Evolutionary conservation across 2,113 vertebrate species (phyloP).

Genomic region (Trogon surrucura): DNA sequence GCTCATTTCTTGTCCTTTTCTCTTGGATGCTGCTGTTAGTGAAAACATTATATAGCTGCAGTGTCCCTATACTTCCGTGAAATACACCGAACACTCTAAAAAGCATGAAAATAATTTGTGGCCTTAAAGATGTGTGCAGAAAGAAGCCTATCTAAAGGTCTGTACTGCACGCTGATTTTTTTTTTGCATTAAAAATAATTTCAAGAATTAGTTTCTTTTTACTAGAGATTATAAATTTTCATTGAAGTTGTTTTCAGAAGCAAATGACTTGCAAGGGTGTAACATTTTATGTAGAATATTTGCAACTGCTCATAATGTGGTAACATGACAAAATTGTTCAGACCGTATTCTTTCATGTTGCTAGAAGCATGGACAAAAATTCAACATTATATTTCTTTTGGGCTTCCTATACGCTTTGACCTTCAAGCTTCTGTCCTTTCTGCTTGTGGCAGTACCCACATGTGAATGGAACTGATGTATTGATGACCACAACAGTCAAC

Average conservation of each 20-base stretch:
- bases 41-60: background rate
- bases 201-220: background rate
- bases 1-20: background rate
- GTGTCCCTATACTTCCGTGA: conserved; percentile 5
- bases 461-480: background rate
- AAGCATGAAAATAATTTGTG: conserved; percentile 30
- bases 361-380: background rate
- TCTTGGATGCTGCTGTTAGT: background rate
- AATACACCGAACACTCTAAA: conserved; percentile 8
- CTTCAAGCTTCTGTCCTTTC: background rate
- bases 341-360: background rate
- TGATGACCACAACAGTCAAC: background rate
- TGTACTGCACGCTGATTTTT: background rate
- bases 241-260: conserved; percentile 11
- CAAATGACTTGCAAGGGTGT: background rate
- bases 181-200: background rate
- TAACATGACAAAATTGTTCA: background rate
- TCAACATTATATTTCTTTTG: background rate
- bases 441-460: background rate
- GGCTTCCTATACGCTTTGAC: background rate
- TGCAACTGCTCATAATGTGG: background rate
- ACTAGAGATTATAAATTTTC: background rate
- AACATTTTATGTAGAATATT: conserved; percentile 23
- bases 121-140: background rate
- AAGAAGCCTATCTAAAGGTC: background rate